Evolutionary conservation across 2,113 vertebrate species (phyloP), one percentile per base, ranked within the genome.

Genomic region (Gymnarchus niloticus): DNA sequence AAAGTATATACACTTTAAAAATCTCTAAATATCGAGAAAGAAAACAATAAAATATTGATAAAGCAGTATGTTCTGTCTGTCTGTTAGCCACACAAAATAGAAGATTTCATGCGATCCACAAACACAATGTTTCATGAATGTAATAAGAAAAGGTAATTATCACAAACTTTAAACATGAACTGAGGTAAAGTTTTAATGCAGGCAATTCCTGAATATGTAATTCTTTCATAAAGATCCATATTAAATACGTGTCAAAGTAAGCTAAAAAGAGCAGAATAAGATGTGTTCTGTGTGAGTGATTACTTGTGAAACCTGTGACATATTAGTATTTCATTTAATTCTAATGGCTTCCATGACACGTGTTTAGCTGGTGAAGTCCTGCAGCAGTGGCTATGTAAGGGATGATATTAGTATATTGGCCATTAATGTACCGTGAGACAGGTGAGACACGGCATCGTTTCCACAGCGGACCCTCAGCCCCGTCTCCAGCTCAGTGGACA

Each of bases 381-480:
- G 41, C 10, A 46, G 44, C 41, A 17, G 2, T 78, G 44, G 23
- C 41, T 78, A 44, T 78, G 76, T 44, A 21, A 23, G 76, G 41
- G n/a, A 21, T 57, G 12, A 17, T 12, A 56, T 6, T 2, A 2
- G 9, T 57, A 57, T 12, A 21, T 57, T 2, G 56, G 56, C 56
- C 2, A 57, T 57, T 2, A 21, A 57, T 57, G 56, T 2, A 21
- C n/a, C n/a, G 37, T 73, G 46, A 73, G 49, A 48, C 14, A 23
- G 17, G 65, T 28, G 51, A 91, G 88, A 89, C 90, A 82, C 91
- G 91, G 91, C 90, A 89, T 86, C 89, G 37, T 69, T 69, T 69
- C 9, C 61, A 69, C 89, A 90, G 92, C 94, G 92, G 93, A 93
- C 93, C 93, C 94, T 93, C 92, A 92, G 91, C 89, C 88, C 92